Conservation (phyloP, 2,797 vertebrate species). For the Yasuhikotakia modesta region DNA sequence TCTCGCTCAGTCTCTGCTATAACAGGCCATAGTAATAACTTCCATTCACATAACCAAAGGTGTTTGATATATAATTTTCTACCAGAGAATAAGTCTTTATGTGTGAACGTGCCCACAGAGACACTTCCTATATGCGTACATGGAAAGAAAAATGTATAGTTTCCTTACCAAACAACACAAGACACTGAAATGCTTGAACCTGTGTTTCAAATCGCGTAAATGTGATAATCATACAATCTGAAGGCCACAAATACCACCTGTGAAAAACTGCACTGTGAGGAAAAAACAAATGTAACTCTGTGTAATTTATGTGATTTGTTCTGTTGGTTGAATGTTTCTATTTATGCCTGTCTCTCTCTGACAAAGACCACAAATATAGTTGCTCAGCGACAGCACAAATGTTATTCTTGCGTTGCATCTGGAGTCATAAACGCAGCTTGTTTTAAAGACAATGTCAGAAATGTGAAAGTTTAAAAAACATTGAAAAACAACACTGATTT, state of each 20-base stretch:
- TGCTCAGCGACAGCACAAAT: background rate
- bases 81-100: constrained; percentile 42
- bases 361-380: constrained; percentile 1
- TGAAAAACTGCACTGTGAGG: background rate
- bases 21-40: constrained; percentile 48
- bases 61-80: constrained; percentile 48
- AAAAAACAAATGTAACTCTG: too few species aligned
- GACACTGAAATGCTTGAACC: background rate
- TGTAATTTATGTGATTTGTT: background rate
- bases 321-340: constrained; percentile 15
- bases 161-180: background rate
- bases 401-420: background rate
- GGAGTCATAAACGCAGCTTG: background rate
- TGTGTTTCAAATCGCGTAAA: background rate
- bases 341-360: constrained; percentile 23
- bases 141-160: constrained; percentile 2
- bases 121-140: background rate
- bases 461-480: background rate
- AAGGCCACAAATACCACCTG: background rate
- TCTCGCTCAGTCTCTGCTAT: constrained; percentile 8
- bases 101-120: constrained; percentile 36
- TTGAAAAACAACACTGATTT: background rate
- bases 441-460: too few species aligned
- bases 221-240: constrained; percentile 1
- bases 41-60: constrained; percentile 48